Conservation (phyloP, 2,113 vertebrate species). For the Calonectris borealis region DNA sequence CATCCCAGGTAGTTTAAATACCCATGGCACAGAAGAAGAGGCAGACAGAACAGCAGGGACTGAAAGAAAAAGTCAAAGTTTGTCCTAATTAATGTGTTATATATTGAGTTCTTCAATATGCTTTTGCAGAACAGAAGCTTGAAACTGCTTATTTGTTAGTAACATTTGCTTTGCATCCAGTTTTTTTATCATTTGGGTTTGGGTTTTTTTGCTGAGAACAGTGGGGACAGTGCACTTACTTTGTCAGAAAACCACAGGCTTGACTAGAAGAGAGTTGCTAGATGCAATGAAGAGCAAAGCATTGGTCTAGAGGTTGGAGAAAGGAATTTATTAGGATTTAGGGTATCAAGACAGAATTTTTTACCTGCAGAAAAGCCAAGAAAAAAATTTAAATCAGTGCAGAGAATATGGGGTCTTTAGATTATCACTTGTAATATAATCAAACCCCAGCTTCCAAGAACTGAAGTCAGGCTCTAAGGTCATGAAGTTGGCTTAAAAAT, state of each 20-base stretch:
- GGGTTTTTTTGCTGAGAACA: background rate
- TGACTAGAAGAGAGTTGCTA: background rate
- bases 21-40: background rate
- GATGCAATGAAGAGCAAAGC: background rate
- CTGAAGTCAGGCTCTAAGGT: background rate
- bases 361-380: background rate
- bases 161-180: background rate
- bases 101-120: background rate
- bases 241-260: slow-evolving; percentile 13
- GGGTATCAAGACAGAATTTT: background rate
- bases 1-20: background rate
- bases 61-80: background rate
- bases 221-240: background rate
- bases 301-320: background rate
- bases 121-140: background rate
- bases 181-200: background rate
- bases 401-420: background rate
- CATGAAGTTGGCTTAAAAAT: background rate
- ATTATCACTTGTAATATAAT: background rate
- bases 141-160: background rate
- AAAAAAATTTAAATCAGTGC: background rate
- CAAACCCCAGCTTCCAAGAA: background rate
- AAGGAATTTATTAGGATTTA: background rate
- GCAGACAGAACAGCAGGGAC: background rate
- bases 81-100: background rate